These are phyloP conservation scores for Brachionus angularis DNA, from an alignment of 1,140 invertebrate genomes.

Conservation along the genomic window DNA sequence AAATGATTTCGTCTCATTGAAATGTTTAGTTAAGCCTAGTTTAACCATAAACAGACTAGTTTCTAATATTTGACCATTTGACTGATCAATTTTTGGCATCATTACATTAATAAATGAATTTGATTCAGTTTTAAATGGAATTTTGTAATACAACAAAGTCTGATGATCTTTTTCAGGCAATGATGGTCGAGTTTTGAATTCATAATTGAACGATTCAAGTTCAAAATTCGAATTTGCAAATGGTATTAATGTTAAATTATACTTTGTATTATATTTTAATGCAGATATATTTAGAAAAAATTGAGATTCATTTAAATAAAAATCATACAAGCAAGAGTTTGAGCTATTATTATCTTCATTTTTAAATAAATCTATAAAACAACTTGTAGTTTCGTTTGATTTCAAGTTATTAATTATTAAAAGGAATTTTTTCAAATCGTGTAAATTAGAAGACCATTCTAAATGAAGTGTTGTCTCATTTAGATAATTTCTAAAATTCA, in stretches of 20 bases:
- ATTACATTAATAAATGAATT: constrained; percentile 9
- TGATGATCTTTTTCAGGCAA: constrained; percentile 7
- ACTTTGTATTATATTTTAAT: constrained; percentile 1
- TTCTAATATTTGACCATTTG: neutral
- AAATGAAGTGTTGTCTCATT: too few species aligned
- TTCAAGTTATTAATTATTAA: too few species aligned
- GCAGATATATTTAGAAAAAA: neutral
- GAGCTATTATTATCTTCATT: neutral
- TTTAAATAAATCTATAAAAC: too few species aligned
- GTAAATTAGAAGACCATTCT: too few species aligned
- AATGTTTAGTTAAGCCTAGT: neutral
- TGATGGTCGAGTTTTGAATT: neutral
- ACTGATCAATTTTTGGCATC: neutral
- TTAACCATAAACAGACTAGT: constrained; percentile 5
- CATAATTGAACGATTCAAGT: neutral
- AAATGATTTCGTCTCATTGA: neutral
- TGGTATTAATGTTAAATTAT: neutral
- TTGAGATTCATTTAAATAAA: neutral
- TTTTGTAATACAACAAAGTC: neutral
- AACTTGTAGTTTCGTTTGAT: too few species aligned
- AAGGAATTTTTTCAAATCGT: too few species aligned
- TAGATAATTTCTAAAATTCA: too few species aligned
- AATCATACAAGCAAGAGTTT: neutral
- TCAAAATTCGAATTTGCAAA: neutral
- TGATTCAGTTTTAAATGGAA: neutral